A percentile compares a stretch with the other conserved stretches of the same genome.
Evolutionary conservation across 2,113 vertebrate genomes (phyloP).

Genomic region (Harpagus bidentatus): DNA sequence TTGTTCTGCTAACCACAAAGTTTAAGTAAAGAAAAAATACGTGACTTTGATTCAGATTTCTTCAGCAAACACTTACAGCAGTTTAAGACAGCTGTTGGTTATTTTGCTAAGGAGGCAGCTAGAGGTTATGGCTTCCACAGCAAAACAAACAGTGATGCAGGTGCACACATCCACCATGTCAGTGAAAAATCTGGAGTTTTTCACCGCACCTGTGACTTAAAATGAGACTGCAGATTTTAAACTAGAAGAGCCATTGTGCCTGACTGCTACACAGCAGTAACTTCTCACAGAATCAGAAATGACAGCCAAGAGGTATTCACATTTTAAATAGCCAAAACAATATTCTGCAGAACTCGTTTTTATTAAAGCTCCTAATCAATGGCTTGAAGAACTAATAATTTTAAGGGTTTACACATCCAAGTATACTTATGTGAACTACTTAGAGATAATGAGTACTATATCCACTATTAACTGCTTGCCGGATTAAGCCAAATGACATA

Average conservation of each 20-base stretch:
- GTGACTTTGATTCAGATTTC: background rate
- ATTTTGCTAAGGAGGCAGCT: background rate
- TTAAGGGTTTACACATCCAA: background rate
- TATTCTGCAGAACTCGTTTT: background rate
- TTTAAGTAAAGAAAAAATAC: background rate
- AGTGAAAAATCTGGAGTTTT: background rate
- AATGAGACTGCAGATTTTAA: background rate
- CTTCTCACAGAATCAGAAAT: background rate
- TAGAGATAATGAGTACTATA: background rate
- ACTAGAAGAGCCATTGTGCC: background rate
- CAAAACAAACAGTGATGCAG: background rate
- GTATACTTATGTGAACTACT: background rate
- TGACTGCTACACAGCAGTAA: background rate
- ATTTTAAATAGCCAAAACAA: background rate
- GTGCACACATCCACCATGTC: fast-evolving
- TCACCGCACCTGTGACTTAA: background rate
- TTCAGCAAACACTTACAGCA: background rate
- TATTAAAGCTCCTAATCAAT: background rate
- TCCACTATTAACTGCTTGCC: background rate
- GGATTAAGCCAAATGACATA: background rate
- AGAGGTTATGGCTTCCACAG: background rate
- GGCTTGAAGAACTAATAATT: background rate
- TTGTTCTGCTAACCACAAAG: background rate
- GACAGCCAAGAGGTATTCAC: background rate
- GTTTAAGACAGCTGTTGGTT: background rate